phyloP scores from a whole-genome alignment of 2,797 vertebrate genomes.

The Cottoperca gobio region DNA sequence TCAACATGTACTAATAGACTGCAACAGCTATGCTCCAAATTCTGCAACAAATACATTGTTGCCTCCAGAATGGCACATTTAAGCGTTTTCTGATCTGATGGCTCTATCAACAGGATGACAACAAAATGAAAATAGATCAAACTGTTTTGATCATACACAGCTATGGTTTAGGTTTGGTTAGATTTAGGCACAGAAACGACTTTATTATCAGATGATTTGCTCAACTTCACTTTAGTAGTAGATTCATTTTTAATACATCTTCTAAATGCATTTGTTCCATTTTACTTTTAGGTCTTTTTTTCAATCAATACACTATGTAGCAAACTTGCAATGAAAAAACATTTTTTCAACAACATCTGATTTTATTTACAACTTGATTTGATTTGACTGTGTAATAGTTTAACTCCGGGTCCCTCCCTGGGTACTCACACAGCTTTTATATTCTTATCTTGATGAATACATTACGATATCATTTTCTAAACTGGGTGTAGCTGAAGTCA shows the following conservation, averaged over 20 bases:
- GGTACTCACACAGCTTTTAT: slow-evolving; percentile 32
- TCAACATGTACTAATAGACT: no score
- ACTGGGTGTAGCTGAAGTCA: neutral
- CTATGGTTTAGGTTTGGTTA: neutral
- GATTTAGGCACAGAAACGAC: neutral
- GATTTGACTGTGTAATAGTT: neutral
- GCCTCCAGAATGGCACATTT: neutral
- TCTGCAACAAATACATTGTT: neutral
- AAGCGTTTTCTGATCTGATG: neutral
- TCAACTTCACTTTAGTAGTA: neutral
- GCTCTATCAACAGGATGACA: neutral
- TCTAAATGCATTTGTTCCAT: neutral
- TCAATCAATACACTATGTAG: neutral
- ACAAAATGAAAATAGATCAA: neutral
- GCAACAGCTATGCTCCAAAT: no score
- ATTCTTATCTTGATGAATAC: slow-evolving; percentile 36
- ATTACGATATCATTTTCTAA: neutral
- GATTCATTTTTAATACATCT: neutral
- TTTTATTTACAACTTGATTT: neutral
- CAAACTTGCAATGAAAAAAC: neutral
- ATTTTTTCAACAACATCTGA: neutral
- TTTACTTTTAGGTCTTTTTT: neutral
- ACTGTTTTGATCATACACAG: neutral
- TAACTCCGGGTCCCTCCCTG: slow-evolving; percentile 39
- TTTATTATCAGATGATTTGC: neutral